Percentiles rank a stretch among this genome's conserved stretches.
Conservation (phyloP, 2,113 vertebrate species). For the Mesocricetus auratus region DNA sequence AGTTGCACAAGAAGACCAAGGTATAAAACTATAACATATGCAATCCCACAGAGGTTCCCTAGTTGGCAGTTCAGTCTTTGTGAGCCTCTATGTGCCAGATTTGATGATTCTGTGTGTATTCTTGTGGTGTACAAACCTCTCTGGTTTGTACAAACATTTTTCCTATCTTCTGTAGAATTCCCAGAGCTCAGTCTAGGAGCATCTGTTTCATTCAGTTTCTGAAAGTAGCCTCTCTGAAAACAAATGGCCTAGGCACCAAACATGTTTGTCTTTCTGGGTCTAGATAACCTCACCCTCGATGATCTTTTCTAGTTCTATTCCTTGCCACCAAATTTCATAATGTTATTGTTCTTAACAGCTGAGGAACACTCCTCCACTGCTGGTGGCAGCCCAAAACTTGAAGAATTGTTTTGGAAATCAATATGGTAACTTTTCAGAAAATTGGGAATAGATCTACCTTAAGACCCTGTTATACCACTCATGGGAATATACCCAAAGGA, state of each 20-base stretch:
- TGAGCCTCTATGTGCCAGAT: too few species aligned
- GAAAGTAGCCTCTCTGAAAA: neutral
- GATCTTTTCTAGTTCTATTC: neutral
- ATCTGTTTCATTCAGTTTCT: neutral
- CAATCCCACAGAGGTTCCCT: neutral
- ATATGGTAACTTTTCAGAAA: neutral
- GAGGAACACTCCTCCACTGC: neutral
- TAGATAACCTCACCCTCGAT: neutral
- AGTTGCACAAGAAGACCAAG: neutral
- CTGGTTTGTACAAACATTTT: neutral
- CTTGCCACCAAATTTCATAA: neutral
- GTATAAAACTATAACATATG: neutral
- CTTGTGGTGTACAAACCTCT: neutral
- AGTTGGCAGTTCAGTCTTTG: too few species aligned
- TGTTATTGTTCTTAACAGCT: neutral
- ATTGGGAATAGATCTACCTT: neutral
- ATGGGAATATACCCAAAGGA: neutral
- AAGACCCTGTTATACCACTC: neutral
- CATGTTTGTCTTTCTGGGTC: neutral
- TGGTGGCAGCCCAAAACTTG: neutral
- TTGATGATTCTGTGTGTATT: too few species aligned
- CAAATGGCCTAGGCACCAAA: neutral
- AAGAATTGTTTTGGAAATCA: neutral
- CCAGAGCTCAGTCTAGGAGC: neutral
- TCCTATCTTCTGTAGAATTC: neutral